A percentile compares a stretch with the other conserved stretches of the same genome.
These are phyloP conservation scores for Drosophila varians DNA, from an alignment of 1,140 invertebrate species.

Conservation along the genomic window DNA sequence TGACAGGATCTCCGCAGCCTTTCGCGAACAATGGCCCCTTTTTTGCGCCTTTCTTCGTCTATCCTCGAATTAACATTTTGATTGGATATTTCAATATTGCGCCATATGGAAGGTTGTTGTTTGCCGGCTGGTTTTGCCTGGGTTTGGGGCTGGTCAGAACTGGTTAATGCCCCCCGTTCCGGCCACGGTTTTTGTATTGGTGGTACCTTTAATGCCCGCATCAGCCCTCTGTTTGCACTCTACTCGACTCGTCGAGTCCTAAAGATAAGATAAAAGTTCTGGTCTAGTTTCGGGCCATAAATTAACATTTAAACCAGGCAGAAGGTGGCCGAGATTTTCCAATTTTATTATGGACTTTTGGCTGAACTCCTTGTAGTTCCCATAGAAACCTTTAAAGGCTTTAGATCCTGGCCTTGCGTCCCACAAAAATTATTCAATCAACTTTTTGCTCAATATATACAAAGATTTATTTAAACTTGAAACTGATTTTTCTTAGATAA, in stretches of 20 bases:
- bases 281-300: constrained; percentile 12
- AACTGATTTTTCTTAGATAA: neutral
- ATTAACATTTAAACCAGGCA: constrained; percentile 6
- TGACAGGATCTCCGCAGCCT: constrained; percentile 1
- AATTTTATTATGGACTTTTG: neutral
- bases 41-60: constrained; percentile 29
- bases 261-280: constrained; percentile 42
- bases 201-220: constrained; percentile 39
- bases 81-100: constrained; percentile 82
- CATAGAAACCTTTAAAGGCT: neutral
- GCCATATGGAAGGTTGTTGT: constrained; percentile 64
- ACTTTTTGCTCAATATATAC: constrained; percentile 15
- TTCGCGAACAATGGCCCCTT: constrained; percentile 25
- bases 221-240: constrained; percentile 35
- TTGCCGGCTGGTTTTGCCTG: constrained; percentile 7
- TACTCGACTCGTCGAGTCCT: constrained; percentile 13
- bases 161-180: constrained; percentile 12
- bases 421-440: too few species aligned
- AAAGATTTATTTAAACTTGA: constrained; percentile 19
- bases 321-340: neutral
- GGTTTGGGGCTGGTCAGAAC: constrained; percentile 29
- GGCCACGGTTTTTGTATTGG: constrained; percentile 20
- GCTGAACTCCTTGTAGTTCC: neutral
- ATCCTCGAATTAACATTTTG: constrained; percentile 76
- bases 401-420: too few species aligned